Base-by-base conservation (phyloP, 2,797 vertebrate genomes). In the Sphaeramia orbicularis region DNA sequence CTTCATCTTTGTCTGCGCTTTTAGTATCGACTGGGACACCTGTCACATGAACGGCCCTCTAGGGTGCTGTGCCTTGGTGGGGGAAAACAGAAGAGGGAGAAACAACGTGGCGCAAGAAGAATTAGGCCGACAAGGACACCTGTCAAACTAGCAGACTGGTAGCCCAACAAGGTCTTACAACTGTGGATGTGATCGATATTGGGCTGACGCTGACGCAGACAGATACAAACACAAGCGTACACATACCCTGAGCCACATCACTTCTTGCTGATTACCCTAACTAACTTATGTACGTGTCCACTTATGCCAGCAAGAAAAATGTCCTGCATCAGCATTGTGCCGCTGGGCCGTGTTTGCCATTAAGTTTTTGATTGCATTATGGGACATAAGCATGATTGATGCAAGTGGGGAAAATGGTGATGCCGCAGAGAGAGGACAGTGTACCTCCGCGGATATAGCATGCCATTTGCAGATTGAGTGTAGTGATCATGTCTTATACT, bases 371-470 rank as follows among this genome's bases (percentile, higher is more conserved):
- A 92, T 93, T 93, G 80, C 74, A 88, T 94, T 93, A 93, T 86
- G 86, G 87, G 85, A 87, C 84, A 87, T 92, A 90, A 92, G 87
- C 87, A 88, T 92, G 91, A 92, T 86, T 90, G 90, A 94, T 94
- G 87, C 72, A 78, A 79, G 67, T 47, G 63, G 70, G 67, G 64
- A 43, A 79, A 76, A 79, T 67, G 71, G 72, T 71, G 80, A 90
- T 77, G 83, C 82, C 63, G 80, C 85, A 82, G 73, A 81, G 76
- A 78, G 52, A 66, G 65, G 72, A 81, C 64, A 27, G 55, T 53
- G 61, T 56, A 35, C 15, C 65, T 65, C 51, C 52, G 69, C 45
- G 36, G 43, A 83, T 77, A 64, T 71, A 86, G 86, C 78, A 67
- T 68, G 84, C 62, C 16, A 27, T 78, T 79, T 83, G 51, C 62